These are phyloP conservation scores for Acanthoscelides obtectus DNA, from an alignment of 2,888 invertebrate genomes.

Conservation along the genomic window DNA sequence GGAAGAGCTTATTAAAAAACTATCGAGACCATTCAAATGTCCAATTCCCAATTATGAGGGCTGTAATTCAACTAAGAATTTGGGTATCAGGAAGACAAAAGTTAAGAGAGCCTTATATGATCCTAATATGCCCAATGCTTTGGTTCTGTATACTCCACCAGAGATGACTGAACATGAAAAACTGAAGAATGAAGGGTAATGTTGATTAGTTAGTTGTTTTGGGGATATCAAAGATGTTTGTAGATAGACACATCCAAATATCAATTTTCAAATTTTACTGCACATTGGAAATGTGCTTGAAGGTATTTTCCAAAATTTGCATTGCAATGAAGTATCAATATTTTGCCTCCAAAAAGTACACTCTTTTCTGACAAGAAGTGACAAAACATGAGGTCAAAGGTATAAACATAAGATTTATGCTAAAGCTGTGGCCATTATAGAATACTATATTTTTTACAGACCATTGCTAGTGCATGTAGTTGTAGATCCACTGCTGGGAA, in stretches of 20 bases:
- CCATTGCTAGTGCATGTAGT: conserved; percentile 86
- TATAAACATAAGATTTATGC: too few species aligned
- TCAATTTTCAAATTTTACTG: too few species aligned
- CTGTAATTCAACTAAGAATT: conserved; percentile 65
- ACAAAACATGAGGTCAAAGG: too few species aligned
- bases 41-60: conserved; percentile 86
- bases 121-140: conserved; percentile 86
- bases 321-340: not conserved
- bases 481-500: conserved; percentile 89
- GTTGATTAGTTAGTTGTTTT: too few species aligned
- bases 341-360: conserved; percentile 48
- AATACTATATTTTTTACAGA: conserved; percentile 39
- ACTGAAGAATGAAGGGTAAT: conserved; percentile 69
- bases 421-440: not conserved
- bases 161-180: conserved; percentile 81
- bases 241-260: too few species aligned
- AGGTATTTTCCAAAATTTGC: too few species aligned
- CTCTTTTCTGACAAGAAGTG: too few species aligned
- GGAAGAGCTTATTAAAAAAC: conserved; percentile 76
- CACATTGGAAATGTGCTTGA: too few species aligned
- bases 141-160: conserved; percentile 84
- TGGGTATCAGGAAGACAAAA: conserved; percentile 69
- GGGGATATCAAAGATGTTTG: too few species aligned
- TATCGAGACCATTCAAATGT: conserved; percentile 85
- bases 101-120: conserved; percentile 78